Base-by-base conservation (phyloP, 2,797 vertebrate genomes). In the Eutrigla gurnardus region DNA sequence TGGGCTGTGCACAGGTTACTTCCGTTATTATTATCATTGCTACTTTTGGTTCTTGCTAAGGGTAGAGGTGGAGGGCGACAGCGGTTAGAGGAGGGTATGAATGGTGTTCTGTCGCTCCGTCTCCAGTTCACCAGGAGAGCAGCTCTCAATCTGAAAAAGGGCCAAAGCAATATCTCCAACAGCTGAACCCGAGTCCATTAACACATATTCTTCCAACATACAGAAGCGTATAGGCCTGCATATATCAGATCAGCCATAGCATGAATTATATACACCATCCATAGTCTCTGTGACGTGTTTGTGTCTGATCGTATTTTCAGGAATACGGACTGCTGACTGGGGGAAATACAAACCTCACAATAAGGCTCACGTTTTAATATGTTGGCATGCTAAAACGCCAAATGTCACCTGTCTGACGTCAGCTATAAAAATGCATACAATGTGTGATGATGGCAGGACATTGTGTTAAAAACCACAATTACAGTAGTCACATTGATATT, bases 121-220 rank as follows among this genome's bases (percentile, higher is more conserved):
- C 46, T 36, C 3, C 10, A 15, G 14, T 58, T 70, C 5, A 37
- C 15, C 9, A 4, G 6, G 25, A 65, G 53, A 62, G 33, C 42
- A 65, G 18, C 15, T 66, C 33, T 36, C 12, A 32, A 33, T 25
- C 7, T 63, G 17, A 67, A 50, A 67, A 50, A 73, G 35, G 47
- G 12, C 32, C 49, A 62, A 70, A 75, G 43, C 36, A 73, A 73
- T 66, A 9, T 70, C 52, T 67, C n/a, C 33, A 65, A 68, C 65
- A 68, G 36, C 59, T 65, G 40, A 64, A 70, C 25, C 53, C 17
- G 15, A 69, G 64, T 10, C 43, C 35, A 68, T 70, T 49, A 63
- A 64, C 59, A 50, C 17, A 53, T 32, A 43, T 52, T 45, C 46
- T 37, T 63, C 25, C 8, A 46, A 55, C 63, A 57, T 15, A 25